These are phyloP conservation scores for Hippocampus barbouri DNA, from an alignment of 2,113 vertebrate genomes.

Conservation along the genomic window DNA sequence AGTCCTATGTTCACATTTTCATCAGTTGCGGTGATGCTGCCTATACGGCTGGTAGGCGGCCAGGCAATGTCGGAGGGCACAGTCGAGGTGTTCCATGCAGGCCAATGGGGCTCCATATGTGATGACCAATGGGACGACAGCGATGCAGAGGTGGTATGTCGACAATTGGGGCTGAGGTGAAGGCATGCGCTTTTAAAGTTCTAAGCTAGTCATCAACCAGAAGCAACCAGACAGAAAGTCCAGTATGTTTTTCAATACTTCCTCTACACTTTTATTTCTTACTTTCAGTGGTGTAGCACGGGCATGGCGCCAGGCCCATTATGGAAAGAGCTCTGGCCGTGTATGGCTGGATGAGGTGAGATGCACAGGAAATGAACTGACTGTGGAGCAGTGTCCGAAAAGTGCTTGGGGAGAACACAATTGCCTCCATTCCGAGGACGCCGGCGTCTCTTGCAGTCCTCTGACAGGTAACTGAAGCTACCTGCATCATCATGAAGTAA, in stretches of 20 bases:
- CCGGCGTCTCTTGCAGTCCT: constrained; percentile 87
- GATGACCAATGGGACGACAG: constrained; percentile 96
- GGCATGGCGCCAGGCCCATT: constrained; percentile 83
- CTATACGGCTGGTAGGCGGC: constrained; percentile 80
- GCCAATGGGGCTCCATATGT: constrained; percentile 94
- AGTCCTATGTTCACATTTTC: background rate
- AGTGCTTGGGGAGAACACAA: constrained; percentile 88
- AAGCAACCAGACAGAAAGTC: background rate
- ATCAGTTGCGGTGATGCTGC: constrained; percentile 67
- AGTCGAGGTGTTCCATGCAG: constrained; percentile 85
- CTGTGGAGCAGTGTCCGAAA: constrained; percentile 89
- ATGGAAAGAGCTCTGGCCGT: constrained; percentile 81
- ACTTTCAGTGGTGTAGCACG: constrained; percentile 80
- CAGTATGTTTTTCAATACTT: background rate
- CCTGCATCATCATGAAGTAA: background rate
- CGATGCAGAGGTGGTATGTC: constrained; percentile 93
- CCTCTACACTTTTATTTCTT: constrained; percentile 2
- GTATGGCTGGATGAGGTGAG: constrained; percentile 88
- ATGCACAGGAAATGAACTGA: constrained; percentile 92
- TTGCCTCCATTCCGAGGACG: constrained; percentile 92
- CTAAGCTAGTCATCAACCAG: background rate
- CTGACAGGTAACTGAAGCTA: constrained; percentile 75
- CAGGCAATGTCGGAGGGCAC: constrained; percentile 75
- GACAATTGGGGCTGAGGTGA: constrained; percentile 92
- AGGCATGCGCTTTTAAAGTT: constrained; percentile 15